These are phyloP conservation scores for Gymnothorax reevesii DNA, from an alignment of 2,797 vertebrate species.

Conservation along the genomic window DNA sequence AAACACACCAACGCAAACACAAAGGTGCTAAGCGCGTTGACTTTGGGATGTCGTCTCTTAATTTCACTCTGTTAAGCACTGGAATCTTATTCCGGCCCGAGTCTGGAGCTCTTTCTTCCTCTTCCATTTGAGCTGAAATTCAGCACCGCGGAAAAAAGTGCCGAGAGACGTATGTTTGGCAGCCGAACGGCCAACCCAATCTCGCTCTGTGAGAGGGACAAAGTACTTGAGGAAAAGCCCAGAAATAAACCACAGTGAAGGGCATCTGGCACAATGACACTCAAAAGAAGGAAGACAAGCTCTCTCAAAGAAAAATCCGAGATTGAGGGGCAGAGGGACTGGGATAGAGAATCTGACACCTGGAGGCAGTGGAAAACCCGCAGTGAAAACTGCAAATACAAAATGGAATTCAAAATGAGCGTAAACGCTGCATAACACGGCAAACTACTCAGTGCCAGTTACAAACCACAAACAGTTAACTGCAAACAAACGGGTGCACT, in stretches of 20 bases:
- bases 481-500: background rate
- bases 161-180: background rate
- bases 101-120: background rate
- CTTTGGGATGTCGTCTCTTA: background rate
- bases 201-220: background rate
- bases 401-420: too few species aligned
- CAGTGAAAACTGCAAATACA: background rate
- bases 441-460: too few species aligned
- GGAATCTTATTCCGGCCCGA: background rate
- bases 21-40: background rate
- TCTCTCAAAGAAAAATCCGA: background rate
- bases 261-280: background rate
- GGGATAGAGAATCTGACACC: background rate
- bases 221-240: background rate
- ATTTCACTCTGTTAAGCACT: background rate
- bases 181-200: background rate
- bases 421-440: too few species aligned
- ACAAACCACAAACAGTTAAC: too few species aligned
- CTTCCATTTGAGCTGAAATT: background rate
- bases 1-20: background rate
- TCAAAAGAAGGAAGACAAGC: background rate
- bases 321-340: background rate
- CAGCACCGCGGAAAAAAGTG: background rate
- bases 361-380: background rate
- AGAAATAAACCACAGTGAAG: background rate